Base-by-base conservation (phyloP, 2,797 vertebrate species). In the Chelonia mydas region DNA sequence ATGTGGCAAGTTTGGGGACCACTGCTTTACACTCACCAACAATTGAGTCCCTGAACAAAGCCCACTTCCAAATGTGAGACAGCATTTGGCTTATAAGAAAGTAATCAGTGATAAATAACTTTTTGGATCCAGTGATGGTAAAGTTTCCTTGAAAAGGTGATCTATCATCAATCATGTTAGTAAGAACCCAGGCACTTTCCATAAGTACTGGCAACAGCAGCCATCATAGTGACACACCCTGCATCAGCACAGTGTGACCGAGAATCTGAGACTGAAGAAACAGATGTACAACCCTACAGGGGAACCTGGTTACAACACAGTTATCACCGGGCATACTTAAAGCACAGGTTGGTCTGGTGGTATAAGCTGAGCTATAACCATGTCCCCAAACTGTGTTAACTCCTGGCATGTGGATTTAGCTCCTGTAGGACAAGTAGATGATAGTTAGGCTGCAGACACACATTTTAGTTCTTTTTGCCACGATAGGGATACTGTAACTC, bases 261-360 rank as follows among this genome's bases (percentile, higher is more conserved):
- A 65, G 31, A 0, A 0, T 12, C 47, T 0, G 0, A 12, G 37
- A 41, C 21, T 61, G 86, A 45, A 16, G 47, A 25, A n/a, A 57
- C 25, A 27, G 2, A 1, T 33, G 28, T 2, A 77, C 12, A 49
- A 28, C 45, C 74, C 5, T 37, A 10, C 17, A 7, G 65, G 65
- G 19, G 31, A 53, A 3, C 15, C 72, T 28, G 9, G 47, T 57
- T 9, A 15, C 77, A 1, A 0, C 5, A 5, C 15, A 23, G 81
- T n/a, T 37, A 25, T 41, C 47, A 23, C 61, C 53, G 37, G 81
- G 55, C 16, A 0, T 17, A 11, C 11, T 23, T 15, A 80, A 49
- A 1, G 5, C 53, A 4, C 8, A 28, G 28, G 41, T n/a, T 41
- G 50, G 16, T 11, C 5, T 0, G 0, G 33, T 11, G 57, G 11